phyloP scores from a whole-genome alignment of 2,888 invertebrate species.

The Lamproptera curius region DNA sequence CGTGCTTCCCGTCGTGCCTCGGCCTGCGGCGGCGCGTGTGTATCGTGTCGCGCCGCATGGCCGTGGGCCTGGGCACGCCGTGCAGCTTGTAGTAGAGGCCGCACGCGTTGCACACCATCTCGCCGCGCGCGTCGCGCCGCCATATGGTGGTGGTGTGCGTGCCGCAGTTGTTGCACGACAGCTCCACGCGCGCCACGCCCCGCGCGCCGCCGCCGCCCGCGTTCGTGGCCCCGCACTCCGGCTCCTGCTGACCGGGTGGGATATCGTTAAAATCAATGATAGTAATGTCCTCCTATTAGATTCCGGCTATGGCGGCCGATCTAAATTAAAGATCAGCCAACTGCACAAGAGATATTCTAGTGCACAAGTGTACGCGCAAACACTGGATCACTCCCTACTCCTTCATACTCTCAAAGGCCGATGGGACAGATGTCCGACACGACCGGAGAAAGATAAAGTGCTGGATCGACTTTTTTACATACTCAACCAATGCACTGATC shows the following conservation, averaged over 20 bases:
- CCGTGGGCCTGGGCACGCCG: conserved; percentile 93
- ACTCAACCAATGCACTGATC: too few relatives aligned
- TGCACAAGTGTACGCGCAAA: too few relatives aligned
- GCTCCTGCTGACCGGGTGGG: conserved; percentile 14
- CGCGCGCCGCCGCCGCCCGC: conserved; percentile 27
- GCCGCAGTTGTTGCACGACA: conserved; percentile 97
- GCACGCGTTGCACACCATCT: conserved; percentile 99
- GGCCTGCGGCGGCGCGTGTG: conserved; percentile 95
- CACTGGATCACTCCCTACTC: too few relatives aligned
- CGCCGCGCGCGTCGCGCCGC: conserved; percentile 96
- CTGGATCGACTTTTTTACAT: too few relatives aligned
- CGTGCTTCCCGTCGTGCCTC: conserved; percentile 80
- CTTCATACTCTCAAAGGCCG: too few relatives aligned
- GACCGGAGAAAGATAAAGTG: too few relatives aligned
- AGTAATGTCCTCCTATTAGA: too few relatives aligned
- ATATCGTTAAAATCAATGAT: too few relatives aligned
- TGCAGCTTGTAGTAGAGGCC: conserved; percentile 98
- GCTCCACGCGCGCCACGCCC: conserved; percentile 82
- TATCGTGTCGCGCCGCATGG: conserved; percentile 97
- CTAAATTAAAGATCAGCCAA: too few relatives aligned
- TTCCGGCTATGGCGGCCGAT: too few relatives aligned
- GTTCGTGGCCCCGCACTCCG: conserved; percentile 26
- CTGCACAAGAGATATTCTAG: too few relatives aligned
- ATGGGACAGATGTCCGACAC: too few relatives aligned
- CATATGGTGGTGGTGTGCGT: conserved; percentile 99